Base-by-base conservation (phyloP, 2,888 invertebrate species). In the Bembecia ichneumoniformis region DNA sequence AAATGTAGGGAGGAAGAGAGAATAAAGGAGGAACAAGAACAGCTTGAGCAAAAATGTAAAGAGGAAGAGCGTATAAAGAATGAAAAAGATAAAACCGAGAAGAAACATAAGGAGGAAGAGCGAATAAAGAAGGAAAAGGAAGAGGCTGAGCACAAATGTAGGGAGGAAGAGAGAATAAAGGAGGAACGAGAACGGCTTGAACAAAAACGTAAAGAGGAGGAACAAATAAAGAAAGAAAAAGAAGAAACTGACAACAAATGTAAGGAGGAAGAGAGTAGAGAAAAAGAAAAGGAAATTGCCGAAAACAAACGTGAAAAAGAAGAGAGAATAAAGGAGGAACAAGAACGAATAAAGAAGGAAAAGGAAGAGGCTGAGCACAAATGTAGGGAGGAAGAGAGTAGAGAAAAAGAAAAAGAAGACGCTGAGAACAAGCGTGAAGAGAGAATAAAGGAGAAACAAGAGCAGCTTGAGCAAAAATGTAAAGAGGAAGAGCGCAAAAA, bases 221-320 rank as follows among this genome's bases (percentile, higher is more conserved):
- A 40, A 35, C 11, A 43, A 11, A 7, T 34, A 7, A 45, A 52
- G 40, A 40, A 35, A 9, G 44, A 52, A 46, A 53, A 50, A 14
- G 49, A 47, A 20, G 36, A 48, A 11, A 5, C 47, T 10, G 52
- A 55, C 1, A 28, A 35, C 4, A n/a, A 44, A 36, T 14, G 17
- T 3, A 3, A 10, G 36, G 13, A 46, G 14, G 40, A 44, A 35
- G 35, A n/a, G 35, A 40, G 9, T 3, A 20, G 11, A 28, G 47
- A 52, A 46, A 57, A 43, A 35, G 48, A 60, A 46, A 56, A 58
- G 40, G 57, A 63, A 34, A 59, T 64, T 48, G 52, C 52, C n/a
- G 28, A 51, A 53, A 57, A 9, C 50, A 58, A 49, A 49, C 20
- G 47, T 15, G 28, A 34, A 3, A 46, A 49, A 4, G 43, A 51